A percentile compares a stretch with the other conserved stretches of the same genome.
Evolutionary conservation across 1,140 invertebrate species (phyloP).

Genomic region (Delia radicum): DNA sequence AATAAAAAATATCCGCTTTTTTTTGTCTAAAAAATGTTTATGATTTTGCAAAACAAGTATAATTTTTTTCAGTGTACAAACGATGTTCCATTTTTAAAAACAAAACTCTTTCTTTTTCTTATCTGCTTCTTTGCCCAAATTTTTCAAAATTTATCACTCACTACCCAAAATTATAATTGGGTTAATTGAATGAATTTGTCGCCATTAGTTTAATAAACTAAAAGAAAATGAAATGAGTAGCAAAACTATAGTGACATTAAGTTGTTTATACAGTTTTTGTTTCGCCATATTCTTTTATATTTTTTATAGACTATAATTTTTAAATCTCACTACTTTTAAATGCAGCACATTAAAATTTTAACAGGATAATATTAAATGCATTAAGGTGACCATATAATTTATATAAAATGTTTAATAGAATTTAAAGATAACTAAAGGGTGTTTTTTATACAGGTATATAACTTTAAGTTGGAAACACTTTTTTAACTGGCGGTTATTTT

Average conservation of each 20-base stretch:
- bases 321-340: neutral
- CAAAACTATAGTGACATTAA: neutral
- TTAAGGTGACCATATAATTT: neutral
- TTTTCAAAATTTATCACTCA: no score
- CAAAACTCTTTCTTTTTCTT: no score
- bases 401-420: neutral
- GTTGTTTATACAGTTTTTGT: neutral
- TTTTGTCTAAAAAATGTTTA: no score
- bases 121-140: no score
- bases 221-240: neutral
- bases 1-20: no score
- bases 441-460: neutral
- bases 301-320: neutral
- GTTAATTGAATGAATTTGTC: conserved; percentile 17
- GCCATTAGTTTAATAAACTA: neutral
- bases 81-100: no score
- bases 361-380: no score
- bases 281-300: neutral
- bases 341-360: no score
- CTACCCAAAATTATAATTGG: neutral
- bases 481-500: no score
- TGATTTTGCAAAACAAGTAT: no score
- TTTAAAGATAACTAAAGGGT: neutral
- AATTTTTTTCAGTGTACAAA: no score
- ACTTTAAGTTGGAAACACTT: neutral